Conservation (phyloP, 2,797 vertebrate genomes). For the Karalla daura region DNA sequence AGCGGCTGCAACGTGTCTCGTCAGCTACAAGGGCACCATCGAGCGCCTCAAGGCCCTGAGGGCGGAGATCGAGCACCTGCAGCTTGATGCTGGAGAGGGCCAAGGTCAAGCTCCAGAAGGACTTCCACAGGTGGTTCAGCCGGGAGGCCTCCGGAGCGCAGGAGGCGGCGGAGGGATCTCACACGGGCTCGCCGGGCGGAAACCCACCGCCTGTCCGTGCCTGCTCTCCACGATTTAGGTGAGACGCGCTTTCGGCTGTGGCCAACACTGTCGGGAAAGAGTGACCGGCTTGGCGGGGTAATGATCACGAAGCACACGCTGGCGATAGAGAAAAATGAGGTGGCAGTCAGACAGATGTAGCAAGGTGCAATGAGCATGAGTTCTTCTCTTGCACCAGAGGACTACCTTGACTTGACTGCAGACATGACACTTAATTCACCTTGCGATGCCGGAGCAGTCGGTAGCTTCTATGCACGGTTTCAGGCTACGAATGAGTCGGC, state of each 20-base stretch:
- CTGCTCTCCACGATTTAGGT: constrained; percentile 59
- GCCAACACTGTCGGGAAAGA: no score
- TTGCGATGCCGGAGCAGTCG: no score
- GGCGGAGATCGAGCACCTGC: constrained; percentile 93
- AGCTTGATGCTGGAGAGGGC: constrained; percentile 89
- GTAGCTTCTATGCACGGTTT: no score
- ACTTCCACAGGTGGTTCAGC: constrained; percentile 93
- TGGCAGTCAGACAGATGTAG: no score
- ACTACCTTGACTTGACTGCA: no score
- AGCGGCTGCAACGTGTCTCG: constrained; percentile 35
- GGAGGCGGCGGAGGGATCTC: constrained; percentile 51
- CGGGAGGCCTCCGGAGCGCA: constrained; percentile 81
- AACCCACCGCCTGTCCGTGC: constrained; percentile 43
- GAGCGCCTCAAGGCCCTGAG: constrained; percentile 88
- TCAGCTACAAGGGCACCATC: constrained; percentile 88
- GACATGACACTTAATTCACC: no score
- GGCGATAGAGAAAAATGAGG: no score
- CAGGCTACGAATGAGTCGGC: no score
- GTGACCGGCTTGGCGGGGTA: no score
- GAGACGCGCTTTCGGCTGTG: constrained; percentile 21
- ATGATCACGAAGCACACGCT: no score
- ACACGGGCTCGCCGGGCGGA: constrained; percentile 15
- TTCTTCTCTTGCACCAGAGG: no score
- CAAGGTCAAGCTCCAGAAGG: constrained; percentile 90
- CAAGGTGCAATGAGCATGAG: no score